phyloP scores from a whole-genome alignment of 2,888 invertebrate species.

The Aelia acuminata region DNA sequence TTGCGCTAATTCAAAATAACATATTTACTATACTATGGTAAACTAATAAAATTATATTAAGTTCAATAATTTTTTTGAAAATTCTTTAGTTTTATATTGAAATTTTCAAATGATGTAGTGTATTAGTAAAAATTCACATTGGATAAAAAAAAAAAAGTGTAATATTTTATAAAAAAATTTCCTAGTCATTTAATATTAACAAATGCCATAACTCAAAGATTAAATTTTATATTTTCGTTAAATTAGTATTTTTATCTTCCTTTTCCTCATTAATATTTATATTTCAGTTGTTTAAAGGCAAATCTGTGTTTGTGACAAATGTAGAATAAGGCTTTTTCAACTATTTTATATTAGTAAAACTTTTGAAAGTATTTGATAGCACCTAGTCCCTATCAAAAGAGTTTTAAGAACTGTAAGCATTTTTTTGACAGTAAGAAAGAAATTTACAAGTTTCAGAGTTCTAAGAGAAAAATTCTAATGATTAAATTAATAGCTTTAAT shows the following conservation, averaged over 20 bases:
- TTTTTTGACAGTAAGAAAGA: too few relatives aligned
- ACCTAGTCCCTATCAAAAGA: too few relatives aligned
- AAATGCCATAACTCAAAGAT: neutral
- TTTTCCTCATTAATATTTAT: neutral
- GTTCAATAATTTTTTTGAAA: neutral
- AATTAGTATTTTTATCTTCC: constrained; percentile 13
- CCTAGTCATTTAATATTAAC: constrained; percentile 17
- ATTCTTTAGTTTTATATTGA: neutral
- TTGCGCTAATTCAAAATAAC: neutral
- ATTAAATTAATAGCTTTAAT: too few relatives aligned
- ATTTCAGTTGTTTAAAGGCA: neutral
- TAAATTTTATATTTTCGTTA: constrained; percentile 48
- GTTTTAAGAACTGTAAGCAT: too few relatives aligned
- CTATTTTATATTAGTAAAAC: too few relatives aligned
- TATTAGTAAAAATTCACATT: neutral
- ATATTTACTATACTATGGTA: neutral
- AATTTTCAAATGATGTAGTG: neutral
- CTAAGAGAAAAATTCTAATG: too few relatives aligned
- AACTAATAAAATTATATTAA: neutral
- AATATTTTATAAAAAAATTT: constrained; percentile 4
- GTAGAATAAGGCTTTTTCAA: neutral
- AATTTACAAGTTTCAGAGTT: too few relatives aligned
- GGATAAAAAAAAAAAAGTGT: constrained; percentile 19
- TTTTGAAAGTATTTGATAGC: too few relatives aligned
- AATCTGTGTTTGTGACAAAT: neutral